Base-by-base conservation (phyloP, 2,888 invertebrate species). In the Tinea pellionella region DNA sequence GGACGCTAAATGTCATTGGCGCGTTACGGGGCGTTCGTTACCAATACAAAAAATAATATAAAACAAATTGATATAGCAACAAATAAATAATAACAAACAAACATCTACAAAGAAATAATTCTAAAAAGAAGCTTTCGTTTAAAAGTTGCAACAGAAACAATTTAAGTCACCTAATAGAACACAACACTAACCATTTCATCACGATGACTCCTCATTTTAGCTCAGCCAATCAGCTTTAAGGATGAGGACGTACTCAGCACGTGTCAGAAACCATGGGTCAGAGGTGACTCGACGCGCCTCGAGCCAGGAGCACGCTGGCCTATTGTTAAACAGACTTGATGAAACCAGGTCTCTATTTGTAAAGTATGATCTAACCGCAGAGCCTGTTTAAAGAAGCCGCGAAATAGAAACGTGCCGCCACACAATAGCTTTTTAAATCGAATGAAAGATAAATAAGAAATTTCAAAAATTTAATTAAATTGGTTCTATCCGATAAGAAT, bases 211-310 rank as follows among this genome's bases (percentile, higher is more conserved):
- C 74, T 72, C 72, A 70, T 69, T 77, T 73, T 74, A 70, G 70
- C 69, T 71, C 66, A 67, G 70, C 80, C 82, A 84, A 85, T 84
- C 76, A 80, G 76, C 76, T 72, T 63, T 65, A 63, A 69, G 71
- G 74, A 56, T 55, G 64, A 69, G 71, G 74, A 56, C 41, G 56
- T 55, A 43, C 59, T 18, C 73, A 77, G 80, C 85, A 81, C 84
- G 84, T 78, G 81, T 77, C 69, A 18, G 43, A 53, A 30, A 65
- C 66, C 65, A 66, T 61, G 60, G 83, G 81, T 79, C 82, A 81
- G 67, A 77, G 83, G 80, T 80, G 73, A 71, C 59, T 42, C 18
- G 65, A 65, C 65, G 72, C 72, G 74, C 72, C 68, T 68, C 65
- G 60, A 61, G 61, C 62, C 47, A 47, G 55, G 55, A 55, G 55